These are phyloP conservation scores for Homarus gammarus DNA, from an alignment of 2,888 invertebrate genomes.

Conservation along the genomic window DNA sequence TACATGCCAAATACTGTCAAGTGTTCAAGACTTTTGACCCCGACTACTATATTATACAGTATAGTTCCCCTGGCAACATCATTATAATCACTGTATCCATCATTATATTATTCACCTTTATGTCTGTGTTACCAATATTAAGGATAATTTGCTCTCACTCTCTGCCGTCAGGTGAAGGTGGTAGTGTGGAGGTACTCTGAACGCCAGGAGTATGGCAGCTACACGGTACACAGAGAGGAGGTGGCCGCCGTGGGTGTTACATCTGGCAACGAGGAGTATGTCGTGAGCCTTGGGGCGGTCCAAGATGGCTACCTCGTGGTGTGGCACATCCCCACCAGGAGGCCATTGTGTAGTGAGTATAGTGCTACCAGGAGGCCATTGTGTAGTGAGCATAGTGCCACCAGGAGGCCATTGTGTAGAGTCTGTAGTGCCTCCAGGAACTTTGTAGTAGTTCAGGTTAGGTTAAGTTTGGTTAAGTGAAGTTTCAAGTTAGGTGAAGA, in stretches of 20 bases:
- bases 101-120: no score
- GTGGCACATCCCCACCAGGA: slow-evolving; percentile 86
- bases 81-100: no score
- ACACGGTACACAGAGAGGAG: slow-evolving; percentile 92
- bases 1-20: no score
- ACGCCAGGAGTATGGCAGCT: slow-evolving; percentile 83
- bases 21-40: no score
- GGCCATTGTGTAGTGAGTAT: slow-evolving; percentile 78
- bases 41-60: no score
- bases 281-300: slow-evolving; percentile 92
- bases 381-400: not conserved
- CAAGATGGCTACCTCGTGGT: slow-evolving; percentile 94
- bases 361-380: not conserved
- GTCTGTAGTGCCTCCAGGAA: no score
- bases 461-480: no score
- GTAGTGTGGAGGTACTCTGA: slow-evolving; percentile 92
- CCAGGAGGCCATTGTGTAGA: not conserved
- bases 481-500: no score
- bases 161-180: slow-evolving; percentile 83
- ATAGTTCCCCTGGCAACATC: no score
- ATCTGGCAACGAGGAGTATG: slow-evolving; percentile 84
- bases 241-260: slow-evolving; percentile 92
- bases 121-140: no score
- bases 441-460: no score
- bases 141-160: no score